Conservation (phyloP, 2,888 invertebrate genomes). For the Rhopalosiphum nymphaeae region DNA sequence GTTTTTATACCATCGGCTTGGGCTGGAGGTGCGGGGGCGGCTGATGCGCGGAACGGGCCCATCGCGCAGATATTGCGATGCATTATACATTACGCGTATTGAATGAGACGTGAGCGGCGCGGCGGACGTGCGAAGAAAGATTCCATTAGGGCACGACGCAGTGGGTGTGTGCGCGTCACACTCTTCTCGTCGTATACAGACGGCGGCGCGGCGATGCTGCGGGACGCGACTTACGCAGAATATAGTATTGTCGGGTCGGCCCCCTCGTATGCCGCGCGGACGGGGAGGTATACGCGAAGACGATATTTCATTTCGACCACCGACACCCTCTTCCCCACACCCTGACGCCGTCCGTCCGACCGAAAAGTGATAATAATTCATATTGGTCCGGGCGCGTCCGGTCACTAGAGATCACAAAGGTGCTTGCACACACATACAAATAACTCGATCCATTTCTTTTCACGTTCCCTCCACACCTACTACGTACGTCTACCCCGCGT, state of each 20-base stretch:
- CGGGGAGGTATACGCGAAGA: conserved; percentile 20
- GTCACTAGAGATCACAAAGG: conserved; percentile 65
- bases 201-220: background rate
- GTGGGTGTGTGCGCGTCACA: conserved; percentile 19
- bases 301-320: conserved; percentile 63
- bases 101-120: conserved; percentile 58
- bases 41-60: background rate
- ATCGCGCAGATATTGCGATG: conserved; percentile 29
- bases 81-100: conserved; percentile 64
- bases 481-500: background rate
- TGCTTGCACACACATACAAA: conserved; percentile 18
- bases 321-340: background rate
- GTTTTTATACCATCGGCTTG: conserved; percentile 1
- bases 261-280: background rate
- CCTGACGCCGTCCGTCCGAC: background rate
- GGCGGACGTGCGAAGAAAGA: conserved; percentile 61
- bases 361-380: conserved; percentile 65
- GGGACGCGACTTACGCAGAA: conserved; percentile 5
- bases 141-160: conserved; percentile 50
- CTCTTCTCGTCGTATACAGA: background rate
- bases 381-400: conserved; percentile 62
- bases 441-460: conserved; percentile 64
- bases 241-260: conserved; percentile 18
- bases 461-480: background rate
- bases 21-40: no score